These are phyloP conservation scores for Drosophila leonis DNA, from an alignment of 2,888 invertebrate genomes.

Conservation along the genomic window DNA sequence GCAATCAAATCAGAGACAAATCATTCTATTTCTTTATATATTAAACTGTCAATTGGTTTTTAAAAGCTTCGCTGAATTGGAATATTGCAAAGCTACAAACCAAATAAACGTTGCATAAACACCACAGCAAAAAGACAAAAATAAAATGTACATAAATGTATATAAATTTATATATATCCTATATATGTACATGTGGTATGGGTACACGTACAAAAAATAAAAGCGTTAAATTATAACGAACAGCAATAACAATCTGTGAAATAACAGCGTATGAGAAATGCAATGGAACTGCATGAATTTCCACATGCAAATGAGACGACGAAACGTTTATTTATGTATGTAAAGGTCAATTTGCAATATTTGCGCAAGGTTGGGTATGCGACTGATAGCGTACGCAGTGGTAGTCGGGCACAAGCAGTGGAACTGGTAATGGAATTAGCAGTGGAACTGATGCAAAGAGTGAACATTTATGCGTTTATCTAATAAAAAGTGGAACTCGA, in stretches of 20 bases:
- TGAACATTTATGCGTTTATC: background rate
- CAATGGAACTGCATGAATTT: slow-evolving; percentile 50
- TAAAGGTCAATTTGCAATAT: slow-evolving; percentile 77
- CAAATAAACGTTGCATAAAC: slow-evolving; percentile 41
- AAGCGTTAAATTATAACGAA: slow-evolving; percentile 43
- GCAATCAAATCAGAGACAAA: slow-evolving; percentile 15
- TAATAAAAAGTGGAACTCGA: background rate
- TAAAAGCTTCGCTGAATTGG: slow-evolving; percentile 27
- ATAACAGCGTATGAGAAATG: slow-evolving; percentile 9
- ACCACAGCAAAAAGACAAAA: slow-evolving; percentile 10
- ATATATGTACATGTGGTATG: slow-evolving; percentile 1
- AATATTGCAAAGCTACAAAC: slow-evolving; percentile 28
- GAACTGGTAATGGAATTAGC: slow-evolving; percentile 1
- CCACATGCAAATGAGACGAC: slow-evolving; percentile 49
- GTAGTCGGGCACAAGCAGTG: no score
- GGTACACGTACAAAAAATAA: slow-evolving; percentile 33
- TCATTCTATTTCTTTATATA: background rate
- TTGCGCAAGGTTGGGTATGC: slow-evolving; percentile 74
- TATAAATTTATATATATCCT: background rate
- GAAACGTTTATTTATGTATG: slow-evolving; percentile 68
- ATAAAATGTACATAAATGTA: slow-evolving; percentile 11
- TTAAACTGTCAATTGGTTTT: slow-evolving; percentile 25
- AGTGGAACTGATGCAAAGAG: background rate
- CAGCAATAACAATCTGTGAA: slow-evolving; percentile 21
- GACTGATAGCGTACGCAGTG: slow-evolving; percentile 11